Evolutionary conservation across 2,888 invertebrate genomes (phyloP), one percentile per base, ranked within the genome.

Genomic region (Petrophora chlorosata): DNA sequence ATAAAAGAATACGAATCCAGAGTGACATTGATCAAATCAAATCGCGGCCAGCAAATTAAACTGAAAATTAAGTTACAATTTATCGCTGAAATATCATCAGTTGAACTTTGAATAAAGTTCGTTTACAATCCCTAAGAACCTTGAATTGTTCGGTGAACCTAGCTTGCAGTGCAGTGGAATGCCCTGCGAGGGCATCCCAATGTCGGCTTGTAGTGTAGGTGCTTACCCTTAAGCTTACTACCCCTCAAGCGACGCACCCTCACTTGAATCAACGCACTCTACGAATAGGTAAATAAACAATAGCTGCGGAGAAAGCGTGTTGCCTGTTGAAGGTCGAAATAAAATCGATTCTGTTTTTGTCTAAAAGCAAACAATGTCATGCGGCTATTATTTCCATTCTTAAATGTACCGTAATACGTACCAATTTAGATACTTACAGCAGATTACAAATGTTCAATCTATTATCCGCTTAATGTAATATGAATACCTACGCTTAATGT

Each of bases 171-270:
- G 85, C 84, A 76, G 85, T 78, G 83, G 80, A 86, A 82, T 81
- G 85, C 82, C 87, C 79, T 81, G 77, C 77, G 79, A 86, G 88
- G 88, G 82, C 82, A 82, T 70, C 77, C 77, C 76, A 89, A 89
- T 82, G 87, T 82, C 87, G 80, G 82, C 75, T 77, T 83, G n/a
- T n/a, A n/a, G n/a, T n/a, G 74, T 79, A 72, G 82, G 80, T 85
- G 79, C 73, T 76, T 82, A 83, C 82, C 85, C 79, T 67, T 75
- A 79, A 87, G 84, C 91, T 86, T 87, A 78, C 79, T 79, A 67
- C 54, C 61, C 70, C 65, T 32, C 65, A 65, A 65, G 46, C 66
- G 40, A 62, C 54, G 65, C 66, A 63, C 73, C 63, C 72, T 63
- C 16, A 60, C 64, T 30, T 45, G 43, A 54, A 63, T 66, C 56